Base-by-base conservation (phyloP, 2,797 vertebrate species). In the Trematomus bernacchii region DNA sequence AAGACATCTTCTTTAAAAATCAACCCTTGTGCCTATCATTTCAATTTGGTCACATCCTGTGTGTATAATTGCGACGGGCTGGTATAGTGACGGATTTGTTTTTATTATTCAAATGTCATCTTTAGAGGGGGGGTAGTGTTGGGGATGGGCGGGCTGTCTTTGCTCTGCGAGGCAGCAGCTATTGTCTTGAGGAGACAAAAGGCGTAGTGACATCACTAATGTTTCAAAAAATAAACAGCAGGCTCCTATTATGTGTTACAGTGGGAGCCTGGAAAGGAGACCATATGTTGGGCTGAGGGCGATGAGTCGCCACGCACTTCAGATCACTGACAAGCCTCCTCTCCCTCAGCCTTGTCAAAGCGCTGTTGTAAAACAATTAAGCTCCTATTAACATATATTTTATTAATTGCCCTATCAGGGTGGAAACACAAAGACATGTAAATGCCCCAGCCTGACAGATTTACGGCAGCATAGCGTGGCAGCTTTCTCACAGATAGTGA, bases 321-420 rank as follows among this genome's bases (percentile, higher is more conserved):
- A 79, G 79, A 85, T 90, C 86, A 55, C 88, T 92, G 91, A 93
- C 92, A 92, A 82, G 86, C 81, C 89, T 87, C 83, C 64, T 83
- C 86, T 91, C 77, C 63, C 88, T 87, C 87, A 85, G 88, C 82
- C 86, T 89, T 87, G 92, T 94, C 93, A 93, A 88, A 86, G 80
- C 81, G 54, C 89, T 89, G 89, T 90, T 93, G 91, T 94, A 92
- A 92, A 94, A 94, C 93, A 94, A 95, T 95, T 95, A 95, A 91
- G 91, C 88, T 94, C 93, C 95, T 95, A 96, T 97, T 97, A 97
- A 96, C 96, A 96, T 97, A 97, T 95, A 95, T 97, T 96, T 96
- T 96, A 96, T 95, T 96, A 97, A 97, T 98, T 96, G 96, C 94
- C 94, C 91, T 95, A 94, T 95, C 93, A 93, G 93, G 95, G 93